A percentile compares a stretch with the other conserved stretches of the same genome.
Evolutionary conservation across 2,113 vertebrate species (phyloP).

Genomic region (Thinocorus orbignyianus): DNA sequence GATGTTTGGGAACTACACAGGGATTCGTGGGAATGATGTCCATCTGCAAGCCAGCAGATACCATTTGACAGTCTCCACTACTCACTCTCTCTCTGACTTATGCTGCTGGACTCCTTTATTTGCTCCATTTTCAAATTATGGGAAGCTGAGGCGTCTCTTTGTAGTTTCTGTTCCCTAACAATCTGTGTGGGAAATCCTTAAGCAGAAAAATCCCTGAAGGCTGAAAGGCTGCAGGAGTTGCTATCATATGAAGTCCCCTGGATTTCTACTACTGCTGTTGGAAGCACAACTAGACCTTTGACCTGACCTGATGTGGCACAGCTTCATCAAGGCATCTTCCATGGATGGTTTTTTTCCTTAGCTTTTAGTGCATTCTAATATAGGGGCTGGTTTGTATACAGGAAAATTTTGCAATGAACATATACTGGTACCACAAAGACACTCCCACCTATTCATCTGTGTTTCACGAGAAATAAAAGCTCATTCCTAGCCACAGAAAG

Average conservation of each 20-base stretch:
- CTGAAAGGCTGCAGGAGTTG: neutral
- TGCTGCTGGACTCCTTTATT: neutral
- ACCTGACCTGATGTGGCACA: neutral
- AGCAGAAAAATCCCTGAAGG: neutral
- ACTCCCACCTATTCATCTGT: neutral
- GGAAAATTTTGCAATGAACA: neutral
- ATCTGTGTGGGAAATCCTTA: neutral
- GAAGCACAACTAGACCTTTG: neutral
- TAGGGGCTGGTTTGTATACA: neutral
- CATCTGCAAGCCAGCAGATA: neutral
- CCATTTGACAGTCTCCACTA: neutral
- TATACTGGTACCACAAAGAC: neutral
- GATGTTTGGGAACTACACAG: neutral
- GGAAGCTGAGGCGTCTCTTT: neutral
- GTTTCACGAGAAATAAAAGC: neutral
- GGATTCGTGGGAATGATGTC: neutral
- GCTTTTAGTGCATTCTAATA: neutral
- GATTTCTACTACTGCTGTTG: neutral
- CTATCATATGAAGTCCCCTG: neutral
- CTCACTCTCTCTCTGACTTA: neutral
- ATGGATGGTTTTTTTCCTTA: neutral
- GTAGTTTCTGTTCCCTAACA: neutral
- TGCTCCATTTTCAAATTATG: neutral
- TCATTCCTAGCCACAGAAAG: neutral
- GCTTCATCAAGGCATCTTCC: neutral